Evolutionary conservation across 1,140 invertebrate species (phyloP).

Genomic region (Camponotus pennsylvanicus): DNA sequence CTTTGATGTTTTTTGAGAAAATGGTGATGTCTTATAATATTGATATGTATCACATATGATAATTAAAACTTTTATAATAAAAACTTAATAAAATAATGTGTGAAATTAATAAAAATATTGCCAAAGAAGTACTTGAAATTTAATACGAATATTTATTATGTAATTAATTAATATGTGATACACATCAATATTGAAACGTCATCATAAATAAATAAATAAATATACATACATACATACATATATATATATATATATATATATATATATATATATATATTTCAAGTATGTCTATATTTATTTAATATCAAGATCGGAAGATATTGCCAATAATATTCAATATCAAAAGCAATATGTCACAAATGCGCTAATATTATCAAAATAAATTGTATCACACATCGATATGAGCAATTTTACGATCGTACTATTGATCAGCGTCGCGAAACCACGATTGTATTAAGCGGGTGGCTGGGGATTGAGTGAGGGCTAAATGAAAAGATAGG

Average conservation of each 20-base stretch:
- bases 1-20: background rate
- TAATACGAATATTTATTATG: no score
- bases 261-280: no score
- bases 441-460: background rate
- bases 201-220: no score
- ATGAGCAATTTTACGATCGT: background rate
- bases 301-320: background rate
- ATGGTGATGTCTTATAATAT: background rate
- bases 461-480: background rate
- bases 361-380: background rate
- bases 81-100: background rate
- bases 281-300: no score
- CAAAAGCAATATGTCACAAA: background rate
- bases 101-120: background rate
- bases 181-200: no score
- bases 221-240: no score
- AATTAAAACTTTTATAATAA: background rate
- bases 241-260: no score
- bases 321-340: background rate
- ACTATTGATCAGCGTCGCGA: background rate
- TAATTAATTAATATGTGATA: no score
- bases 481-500: no score
- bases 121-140: background rate
- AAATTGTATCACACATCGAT: background rate
- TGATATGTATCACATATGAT: background rate